Percentiles rank a stretch among this genome's conserved stretches.
These are phyloP conservation scores for Hucho hucho DNA, from an alignment of 2,113 vertebrate species.

Conservation along the genomic window DNA sequence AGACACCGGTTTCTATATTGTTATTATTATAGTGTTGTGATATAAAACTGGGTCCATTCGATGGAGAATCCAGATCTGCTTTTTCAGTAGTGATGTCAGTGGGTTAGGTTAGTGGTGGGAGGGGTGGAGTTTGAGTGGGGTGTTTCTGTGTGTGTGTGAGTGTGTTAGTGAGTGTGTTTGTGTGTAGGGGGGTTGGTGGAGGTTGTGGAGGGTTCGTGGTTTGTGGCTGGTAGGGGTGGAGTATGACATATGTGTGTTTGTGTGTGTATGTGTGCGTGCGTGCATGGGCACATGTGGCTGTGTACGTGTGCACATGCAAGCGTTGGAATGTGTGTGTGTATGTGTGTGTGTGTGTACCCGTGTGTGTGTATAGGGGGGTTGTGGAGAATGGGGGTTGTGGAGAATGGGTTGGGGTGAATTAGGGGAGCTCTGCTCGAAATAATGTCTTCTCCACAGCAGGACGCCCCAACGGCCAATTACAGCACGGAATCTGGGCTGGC, in stretches of 20 bases:
- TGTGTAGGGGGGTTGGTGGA: slow-evolving; percentile 48
- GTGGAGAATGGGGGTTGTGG: slow-evolving; percentile 53
- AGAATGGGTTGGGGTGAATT: background rate
- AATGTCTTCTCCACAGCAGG: slow-evolving; percentile 73
- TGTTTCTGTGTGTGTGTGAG: slow-evolving; percentile 16
- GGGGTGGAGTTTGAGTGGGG: slow-evolving; percentile 40
- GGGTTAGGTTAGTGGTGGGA: slow-evolving; percentile 58
- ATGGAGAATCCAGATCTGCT: slow-evolving; percentile 24
- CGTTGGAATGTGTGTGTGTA: slow-evolving; percentile 11
- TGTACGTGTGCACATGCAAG: slow-evolving; percentile 6
- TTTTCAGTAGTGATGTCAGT: slow-evolving; percentile 63
- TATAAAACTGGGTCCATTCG: slow-evolving; percentile 7
- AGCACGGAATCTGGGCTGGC: slow-evolving; percentile 69
- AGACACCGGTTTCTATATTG: background rate
- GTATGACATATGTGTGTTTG: slow-evolving; percentile 40
- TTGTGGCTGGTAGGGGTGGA: too few relatives aligned
- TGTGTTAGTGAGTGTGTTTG: background rate
- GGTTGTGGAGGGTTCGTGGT: slow-evolving; percentile 52
- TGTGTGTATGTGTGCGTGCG: slow-evolving; percentile 19
- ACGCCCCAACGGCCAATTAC: slow-evolving; percentile 75
- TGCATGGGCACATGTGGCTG: slow-evolving; percentile 31
- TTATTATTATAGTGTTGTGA: background rate
- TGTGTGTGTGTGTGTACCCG: slow-evolving; percentile 28
- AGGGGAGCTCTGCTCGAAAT: slow-evolving; percentile 46
- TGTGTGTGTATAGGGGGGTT: slow-evolving; percentile 31